Evolutionary conservation across 2,888 invertebrate genomes (phyloP).

Genomic region (Drosophila limbata): DNA sequence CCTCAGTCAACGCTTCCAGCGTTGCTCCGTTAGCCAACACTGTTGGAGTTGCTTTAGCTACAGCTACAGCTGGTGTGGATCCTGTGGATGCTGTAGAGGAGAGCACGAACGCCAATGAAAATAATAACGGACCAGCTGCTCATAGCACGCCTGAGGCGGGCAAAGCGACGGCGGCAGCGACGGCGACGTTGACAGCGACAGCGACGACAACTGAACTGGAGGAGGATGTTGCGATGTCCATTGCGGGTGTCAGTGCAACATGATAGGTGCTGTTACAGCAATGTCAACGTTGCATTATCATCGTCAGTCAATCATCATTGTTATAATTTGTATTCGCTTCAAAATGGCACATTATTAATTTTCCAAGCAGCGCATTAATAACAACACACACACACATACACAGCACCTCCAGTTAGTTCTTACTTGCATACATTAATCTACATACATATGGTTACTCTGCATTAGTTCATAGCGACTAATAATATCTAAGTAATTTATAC

Average conservation of each 20-base stretch:
- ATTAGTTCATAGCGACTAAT: conserved; percentile 74
- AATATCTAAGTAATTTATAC: conserved; percentile 78
- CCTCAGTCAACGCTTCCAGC: conserved; percentile 43
- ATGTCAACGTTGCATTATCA: conserved; percentile 31
- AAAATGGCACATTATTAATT: conserved; percentile 42
- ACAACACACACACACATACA: conserved; percentile 25
- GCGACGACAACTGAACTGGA: conserved; percentile 48
- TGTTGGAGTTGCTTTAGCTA: conserved; percentile 25
- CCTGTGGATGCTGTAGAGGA: conserved; percentile 31
- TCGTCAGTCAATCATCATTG: conserved; percentile 63
- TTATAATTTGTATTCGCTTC: conserved; percentile 62
- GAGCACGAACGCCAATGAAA: conserved; percentile 58
- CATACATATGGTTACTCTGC: conserved; percentile 55
- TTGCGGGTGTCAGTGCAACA: conserved; percentile 65
- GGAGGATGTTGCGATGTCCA: conserved; percentile 47
- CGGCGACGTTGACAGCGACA: conserved; percentile 1
- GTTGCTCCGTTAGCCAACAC: conserved; percentile 29
- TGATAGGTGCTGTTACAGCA: conserved; percentile 67
- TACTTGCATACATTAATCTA: conserved; percentile 25
- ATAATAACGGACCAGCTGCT: conserved; percentile 76
- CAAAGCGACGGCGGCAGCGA: conserved; percentile 24
- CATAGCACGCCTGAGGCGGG: conserved; percentile 42
- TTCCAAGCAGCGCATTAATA: conserved; percentile 31
- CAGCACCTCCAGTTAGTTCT: conserved; percentile 14
- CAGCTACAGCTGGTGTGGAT: conserved; percentile 1